Evolutionary conservation across 2,888 invertebrate species (phyloP).

Genomic region (Leptothorax acervorum): DNA sequence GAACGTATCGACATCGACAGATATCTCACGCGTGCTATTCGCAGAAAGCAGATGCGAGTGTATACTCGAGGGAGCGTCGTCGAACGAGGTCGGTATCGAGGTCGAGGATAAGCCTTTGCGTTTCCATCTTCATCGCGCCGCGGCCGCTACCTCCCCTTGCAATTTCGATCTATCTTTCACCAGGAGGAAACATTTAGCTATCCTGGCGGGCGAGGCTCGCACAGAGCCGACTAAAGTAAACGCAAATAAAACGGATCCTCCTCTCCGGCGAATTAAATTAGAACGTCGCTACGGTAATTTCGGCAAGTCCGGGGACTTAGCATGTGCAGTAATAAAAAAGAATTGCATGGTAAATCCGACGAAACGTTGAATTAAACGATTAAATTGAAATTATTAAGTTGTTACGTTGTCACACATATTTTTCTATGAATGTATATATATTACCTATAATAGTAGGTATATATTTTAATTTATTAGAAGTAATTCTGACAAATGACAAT

Average conservation of each 20-base stretch:
- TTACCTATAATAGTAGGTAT: not conserved
- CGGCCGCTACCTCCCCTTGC: not conserved
- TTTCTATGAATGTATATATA: not conserved
- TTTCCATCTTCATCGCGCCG: slow-evolving; percentile 42
- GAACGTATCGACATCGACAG: slow-evolving; percentile 53
- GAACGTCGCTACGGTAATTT: slow-evolving; percentile 29
- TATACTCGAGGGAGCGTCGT: slow-evolving; percentile 39
- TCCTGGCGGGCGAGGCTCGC: not conserved
- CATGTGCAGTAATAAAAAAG: not conserved
- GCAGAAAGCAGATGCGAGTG: slow-evolving; percentile 33
- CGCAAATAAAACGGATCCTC: slow-evolving; percentile 45
- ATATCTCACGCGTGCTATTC: slow-evolving; percentile 41
- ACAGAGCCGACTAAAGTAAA: slow-evolving; percentile 25
- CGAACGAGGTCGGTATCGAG: slow-evolving; percentile 30
- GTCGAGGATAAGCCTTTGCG: slow-evolving; percentile 36
- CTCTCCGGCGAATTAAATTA: slow-evolving; percentile 39
- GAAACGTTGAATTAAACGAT: not conserved
- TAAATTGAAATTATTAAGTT: not conserved
- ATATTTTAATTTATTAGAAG: not conserved
- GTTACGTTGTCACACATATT: not conserved
- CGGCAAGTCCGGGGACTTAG: not conserved
- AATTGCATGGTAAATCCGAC: not conserved
- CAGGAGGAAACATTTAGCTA: slow-evolving; percentile 49
- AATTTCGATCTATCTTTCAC: slow-evolving; percentile 51
- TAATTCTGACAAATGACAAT: not conserved